Evolutionary conservation across 2,888 invertebrate genomes (phyloP).

Genomic region (Cheilosia vulpina): DNA sequence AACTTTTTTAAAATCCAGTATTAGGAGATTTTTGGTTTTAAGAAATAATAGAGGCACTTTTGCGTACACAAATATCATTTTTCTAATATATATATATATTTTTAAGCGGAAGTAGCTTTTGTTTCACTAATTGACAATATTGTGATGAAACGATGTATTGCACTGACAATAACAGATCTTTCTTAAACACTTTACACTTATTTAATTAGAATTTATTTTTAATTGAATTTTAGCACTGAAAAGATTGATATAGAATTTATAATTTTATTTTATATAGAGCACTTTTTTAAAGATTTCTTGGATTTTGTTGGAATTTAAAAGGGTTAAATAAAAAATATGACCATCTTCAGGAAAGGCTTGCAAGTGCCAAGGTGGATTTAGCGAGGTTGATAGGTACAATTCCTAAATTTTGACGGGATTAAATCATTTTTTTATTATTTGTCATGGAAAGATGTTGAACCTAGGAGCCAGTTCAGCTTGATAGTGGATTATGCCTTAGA

Average conservation of each 20-base stretch:
- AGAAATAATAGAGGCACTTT: constrained; percentile 56
- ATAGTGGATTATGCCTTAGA: no score
- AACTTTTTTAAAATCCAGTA: constrained; percentile 65
- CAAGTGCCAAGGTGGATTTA: no score
- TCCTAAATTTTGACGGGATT: no score
- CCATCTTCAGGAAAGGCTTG: no score
- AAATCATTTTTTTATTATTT: no score
- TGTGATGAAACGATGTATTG: constrained; percentile 44
- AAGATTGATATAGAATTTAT: not conserved
- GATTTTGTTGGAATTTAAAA: constrained; percentile 15
- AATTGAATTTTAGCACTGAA: constrained; percentile 46
- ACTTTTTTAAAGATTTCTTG: not conserved
- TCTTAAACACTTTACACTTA: constrained; percentile 70
- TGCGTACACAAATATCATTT: constrained; percentile 64
- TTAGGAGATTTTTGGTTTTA: constrained; percentile 51
- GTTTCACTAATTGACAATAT: constrained; percentile 57
- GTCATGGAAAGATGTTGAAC: no score
- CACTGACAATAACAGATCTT: constrained; percentile 26
- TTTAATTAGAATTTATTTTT: constrained; percentile 50
- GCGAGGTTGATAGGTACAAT: no score
- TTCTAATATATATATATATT: constrained; percentile 19
- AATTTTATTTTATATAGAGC: not conserved
- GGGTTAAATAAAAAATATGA: not conserved
- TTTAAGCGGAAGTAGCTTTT: constrained; percentile 1
- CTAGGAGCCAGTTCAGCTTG: no score